Evolutionary conservation across 1,140 invertebrate species (phyloP), one percentile per base, ranked within the genome.

Genomic region (Caenorhabditis tropicalis): DNA sequence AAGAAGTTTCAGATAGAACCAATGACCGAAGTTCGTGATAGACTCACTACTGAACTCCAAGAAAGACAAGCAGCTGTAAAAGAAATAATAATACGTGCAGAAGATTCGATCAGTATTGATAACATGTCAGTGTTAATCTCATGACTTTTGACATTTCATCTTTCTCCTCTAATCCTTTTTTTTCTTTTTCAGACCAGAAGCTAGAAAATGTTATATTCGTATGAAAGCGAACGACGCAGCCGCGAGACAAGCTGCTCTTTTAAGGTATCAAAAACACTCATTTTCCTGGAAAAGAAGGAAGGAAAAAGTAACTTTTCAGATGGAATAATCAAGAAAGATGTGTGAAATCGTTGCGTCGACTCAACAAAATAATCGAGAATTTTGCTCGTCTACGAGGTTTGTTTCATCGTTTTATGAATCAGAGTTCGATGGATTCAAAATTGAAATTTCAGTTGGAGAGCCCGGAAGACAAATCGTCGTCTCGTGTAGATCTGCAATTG

Each of bases 331-430:
- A 84, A 2, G 83, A 84, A 24, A 27, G 48, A 24, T 53, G 70
- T 51, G 83, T 84, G 15, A 84, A 84, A 60, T 58, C 53, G 16
- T 43, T 84, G 12, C 31, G 83, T 16, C 48, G 83, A 39, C 70
- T 84, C 12, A 84, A 84, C 31, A 84, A 84, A 43, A 84, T 84
- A 24, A 84, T 84, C 74, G 83, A 84, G 48, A 74, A 74, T 39
- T 65, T 19, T 33, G 51, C 83, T 5, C 39, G 65, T 31, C 39
- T 84, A 19, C 24, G 83, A 31, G 83, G 83, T 84, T 43, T 74
- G 65, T 74, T n/a, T 60, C n/a, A 36, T n/a, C n/a, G 29, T 27
- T 10, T 9, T 1, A 5, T 27, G 5, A 27, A n/a, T n/a, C 15
- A n/a, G 7, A n/a, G 19, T n/a, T 51, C 39, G 5, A 36, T 31